A percentile compares a stretch with the other conserved stretches of the same genome.
Conservation (phyloP, 1,140 invertebrate genomes). For the Zophobas atratus region DNA sequence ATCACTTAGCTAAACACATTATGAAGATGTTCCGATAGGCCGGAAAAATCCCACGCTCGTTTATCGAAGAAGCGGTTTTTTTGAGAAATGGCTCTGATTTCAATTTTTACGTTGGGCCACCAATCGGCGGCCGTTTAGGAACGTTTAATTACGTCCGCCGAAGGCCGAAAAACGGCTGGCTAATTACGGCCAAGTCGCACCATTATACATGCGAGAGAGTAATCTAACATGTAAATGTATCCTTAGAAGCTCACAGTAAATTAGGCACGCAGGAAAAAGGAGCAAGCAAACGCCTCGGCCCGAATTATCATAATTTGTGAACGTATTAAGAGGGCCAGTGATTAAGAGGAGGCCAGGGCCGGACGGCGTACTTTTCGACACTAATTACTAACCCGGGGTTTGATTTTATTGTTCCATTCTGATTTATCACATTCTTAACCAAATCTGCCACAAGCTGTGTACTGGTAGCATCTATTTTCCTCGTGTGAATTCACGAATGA, state of each 20-base stretch:
- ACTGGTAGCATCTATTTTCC: too few species aligned
- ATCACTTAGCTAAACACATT: neutral
- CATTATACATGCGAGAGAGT: conserved; percentile 56
- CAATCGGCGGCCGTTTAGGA: neutral
- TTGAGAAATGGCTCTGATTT: neutral
- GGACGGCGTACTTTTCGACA: too few species aligned
- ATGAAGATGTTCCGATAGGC: neutral
- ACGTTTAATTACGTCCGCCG: conserved; percentile 15
- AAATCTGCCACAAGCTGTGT: too few species aligned
- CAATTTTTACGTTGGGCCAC: neutral
- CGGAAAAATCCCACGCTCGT: neutral
- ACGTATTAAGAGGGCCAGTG: conserved; percentile 54
- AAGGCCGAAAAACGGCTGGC: conserved; percentile 30
- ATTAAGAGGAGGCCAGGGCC: too few species aligned
- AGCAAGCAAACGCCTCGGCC: conserved; percentile 37
- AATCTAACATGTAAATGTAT: conserved; percentile 60
- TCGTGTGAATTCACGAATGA: too few species aligned
- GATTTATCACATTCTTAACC: too few species aligned
- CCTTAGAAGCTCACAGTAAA: conserved; percentile 47
- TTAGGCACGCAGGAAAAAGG: conserved; percentile 52
- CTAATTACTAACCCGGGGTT: too few species aligned
- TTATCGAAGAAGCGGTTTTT: neutral
- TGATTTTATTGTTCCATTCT: too few species aligned
- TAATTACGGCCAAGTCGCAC: conserved; percentile 28
- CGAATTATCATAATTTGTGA: conserved; percentile 63